Conservation (phyloP, 1,140 invertebrate species). For the Idris sp. region DNA sequence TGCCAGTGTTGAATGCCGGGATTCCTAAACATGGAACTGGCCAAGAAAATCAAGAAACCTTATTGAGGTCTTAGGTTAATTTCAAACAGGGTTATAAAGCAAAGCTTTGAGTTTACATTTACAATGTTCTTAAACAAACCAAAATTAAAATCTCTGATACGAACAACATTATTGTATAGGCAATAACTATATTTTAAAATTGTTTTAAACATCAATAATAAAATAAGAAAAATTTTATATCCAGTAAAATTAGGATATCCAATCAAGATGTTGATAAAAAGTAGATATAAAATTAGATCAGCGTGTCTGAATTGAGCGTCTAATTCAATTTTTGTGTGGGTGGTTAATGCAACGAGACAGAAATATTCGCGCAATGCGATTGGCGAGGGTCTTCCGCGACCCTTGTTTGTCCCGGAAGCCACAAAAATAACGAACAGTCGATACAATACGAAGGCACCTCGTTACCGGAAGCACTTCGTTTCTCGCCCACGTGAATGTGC, state of each 20-base stretch:
- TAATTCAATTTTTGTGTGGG: too few relatives aligned
- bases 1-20: not conserved
- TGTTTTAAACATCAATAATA: too few relatives aligned
- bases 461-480: constrained; percentile 59
- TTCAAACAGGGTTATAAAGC: constrained; percentile 26
- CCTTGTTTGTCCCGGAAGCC: constrained; percentile 74
- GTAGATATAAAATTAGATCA: too few relatives aligned
- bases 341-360: constrained; percentile 66
- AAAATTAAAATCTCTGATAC: too few relatives aligned
- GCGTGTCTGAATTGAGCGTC: too few relatives aligned
- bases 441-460: constrained; percentile 62
- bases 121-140: constrained; percentile 6
- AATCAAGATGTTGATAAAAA: too few relatives aligned
- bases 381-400: constrained; percentile 71
- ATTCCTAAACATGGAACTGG: constrained; percentile 21
- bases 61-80: constrained; percentile 32
- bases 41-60: constrained; percentile 34
- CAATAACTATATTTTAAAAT: too few relatives aligned
- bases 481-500: constrained; percentile 15
- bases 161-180: too few relatives aligned
- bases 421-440: constrained; percentile 70
- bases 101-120: constrained; percentile 4
- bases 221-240: too few relatives aligned
- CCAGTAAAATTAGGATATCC: too few relatives aligned
- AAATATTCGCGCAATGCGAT: constrained; percentile 66